Evolutionary conservation across 2,113 vertebrate species (phyloP).

Genomic region (Daubentonia madagascariensis): DNA sequence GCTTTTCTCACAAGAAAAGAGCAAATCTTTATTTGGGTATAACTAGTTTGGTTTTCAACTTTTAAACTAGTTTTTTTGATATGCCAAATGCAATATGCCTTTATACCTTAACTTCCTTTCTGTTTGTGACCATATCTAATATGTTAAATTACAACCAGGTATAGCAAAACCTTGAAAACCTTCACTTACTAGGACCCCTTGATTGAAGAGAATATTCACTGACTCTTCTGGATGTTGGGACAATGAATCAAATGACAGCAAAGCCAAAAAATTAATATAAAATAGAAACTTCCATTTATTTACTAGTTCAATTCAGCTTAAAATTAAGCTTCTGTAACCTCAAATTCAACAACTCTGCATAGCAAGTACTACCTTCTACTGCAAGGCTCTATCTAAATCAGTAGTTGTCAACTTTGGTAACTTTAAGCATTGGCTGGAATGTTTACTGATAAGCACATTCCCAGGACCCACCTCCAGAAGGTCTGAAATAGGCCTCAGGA

Average conservation of each 20-base stretch:
- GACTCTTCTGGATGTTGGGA: background rate
- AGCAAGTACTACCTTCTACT: background rate
- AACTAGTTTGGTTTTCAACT: background rate
- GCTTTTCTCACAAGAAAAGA: background rate
- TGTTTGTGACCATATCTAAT: background rate
- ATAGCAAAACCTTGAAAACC: background rate
- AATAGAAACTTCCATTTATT: background rate
- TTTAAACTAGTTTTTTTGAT: background rate
- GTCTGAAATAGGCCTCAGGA: background rate
- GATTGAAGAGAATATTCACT: background rate
- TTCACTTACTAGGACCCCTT: background rate
- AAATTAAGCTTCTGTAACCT: background rate
- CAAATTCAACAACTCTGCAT: background rate
- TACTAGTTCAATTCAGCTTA: background rate
- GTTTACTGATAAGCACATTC: background rate
- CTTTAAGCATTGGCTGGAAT: background rate
- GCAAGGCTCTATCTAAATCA: background rate
- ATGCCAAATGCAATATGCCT: background rate
- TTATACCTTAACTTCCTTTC: background rate
- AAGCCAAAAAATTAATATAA: background rate
- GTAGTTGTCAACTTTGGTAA: background rate
- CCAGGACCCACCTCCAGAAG: background rate
- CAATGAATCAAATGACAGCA: background rate
- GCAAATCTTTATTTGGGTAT: background rate
- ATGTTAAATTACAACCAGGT: background rate